Conservation (phyloP, 2,113 vertebrate species). For the Mandrillus leucophaeus region DNA sequence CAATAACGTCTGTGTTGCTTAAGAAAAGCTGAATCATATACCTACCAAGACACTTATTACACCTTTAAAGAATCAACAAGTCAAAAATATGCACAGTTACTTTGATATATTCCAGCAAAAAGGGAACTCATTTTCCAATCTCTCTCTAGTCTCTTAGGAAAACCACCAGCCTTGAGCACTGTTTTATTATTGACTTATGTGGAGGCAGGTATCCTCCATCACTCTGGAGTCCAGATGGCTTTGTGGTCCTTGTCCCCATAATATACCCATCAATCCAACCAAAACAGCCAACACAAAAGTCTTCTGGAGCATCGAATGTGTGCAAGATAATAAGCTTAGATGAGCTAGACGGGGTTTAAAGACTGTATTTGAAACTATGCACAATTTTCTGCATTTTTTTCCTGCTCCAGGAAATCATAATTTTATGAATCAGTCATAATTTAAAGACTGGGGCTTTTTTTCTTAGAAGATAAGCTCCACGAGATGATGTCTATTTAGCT, state of each 20-base stretch:
- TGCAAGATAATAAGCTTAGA: background rate
- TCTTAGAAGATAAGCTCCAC: background rate
- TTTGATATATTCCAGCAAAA: background rate
- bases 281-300: background rate
- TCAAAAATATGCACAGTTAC: background rate
- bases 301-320: background rate
- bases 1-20: background rate
- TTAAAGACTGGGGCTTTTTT: background rate
- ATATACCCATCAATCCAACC: background rate
- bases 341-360: background rate
- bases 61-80: background rate
- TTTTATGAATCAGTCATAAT: slow-evolving; percentile 35
- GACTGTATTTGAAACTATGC: background rate
- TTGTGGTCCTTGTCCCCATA: background rate
- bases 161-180: background rate
- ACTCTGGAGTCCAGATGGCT: background rate
- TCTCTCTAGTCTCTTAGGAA: background rate
- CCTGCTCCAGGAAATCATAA: background rate
- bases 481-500: background rate
- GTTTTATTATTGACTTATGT: background rate
- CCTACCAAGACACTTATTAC: background rate
- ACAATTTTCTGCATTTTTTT: slow-evolving; percentile 13
- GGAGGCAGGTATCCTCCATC: background rate
- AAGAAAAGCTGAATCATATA: background rate
- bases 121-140: background rate